Evolutionary conservation across 2,113 vertebrate species (phyloP), one percentile per base, ranked within the genome.

Genomic region (Thermophis baileyi): DNA sequence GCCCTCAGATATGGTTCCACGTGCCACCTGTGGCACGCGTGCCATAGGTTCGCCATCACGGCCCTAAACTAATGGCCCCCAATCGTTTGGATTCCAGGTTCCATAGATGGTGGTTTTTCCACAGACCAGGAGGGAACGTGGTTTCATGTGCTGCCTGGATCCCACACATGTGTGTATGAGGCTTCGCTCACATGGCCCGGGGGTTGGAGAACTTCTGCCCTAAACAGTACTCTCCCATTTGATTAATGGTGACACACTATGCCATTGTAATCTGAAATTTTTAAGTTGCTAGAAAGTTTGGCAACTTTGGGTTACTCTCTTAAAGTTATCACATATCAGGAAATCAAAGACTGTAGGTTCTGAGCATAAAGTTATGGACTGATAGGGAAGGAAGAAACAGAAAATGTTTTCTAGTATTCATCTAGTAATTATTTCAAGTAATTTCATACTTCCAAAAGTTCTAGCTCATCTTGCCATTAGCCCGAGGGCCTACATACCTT

Each of bases 71-170:
- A 63, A 63, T 12, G 4, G 27, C 0, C 27, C 3, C 11, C 11
- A n/a, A 63, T 14, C 60, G n/a, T 63, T 63, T n/a, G 60, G 60
- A 30, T 63, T 30, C 60, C 11, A n/a, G 11, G 27, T 63, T 63
- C 30, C 60, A 63, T 63, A 30, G 30, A 63, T 11, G 60, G 27
- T 63, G 11, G 27, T 63, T 63, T 57, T 63, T 14, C 11, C 27
- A n/a, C 60, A n/a, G 60, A n/a, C 1, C 0, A 1, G 11, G 4
- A 27, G 11, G 3, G 9, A 9, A 12, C 1, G 1, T 63, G 11
- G 11, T 63, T 63, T 63, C 11, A 63, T 0, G 0, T n/a, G 11
- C 4, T 63, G 4, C 4, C 27, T n/a, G 27, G 60, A n/a, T 63
- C 27, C 60, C 1, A 63, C 11, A 63, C 10, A 60, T 57, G 25